phyloP scores from a whole-genome alignment of 2,888 invertebrate species.

The Melieria crassipennis region DNA sequence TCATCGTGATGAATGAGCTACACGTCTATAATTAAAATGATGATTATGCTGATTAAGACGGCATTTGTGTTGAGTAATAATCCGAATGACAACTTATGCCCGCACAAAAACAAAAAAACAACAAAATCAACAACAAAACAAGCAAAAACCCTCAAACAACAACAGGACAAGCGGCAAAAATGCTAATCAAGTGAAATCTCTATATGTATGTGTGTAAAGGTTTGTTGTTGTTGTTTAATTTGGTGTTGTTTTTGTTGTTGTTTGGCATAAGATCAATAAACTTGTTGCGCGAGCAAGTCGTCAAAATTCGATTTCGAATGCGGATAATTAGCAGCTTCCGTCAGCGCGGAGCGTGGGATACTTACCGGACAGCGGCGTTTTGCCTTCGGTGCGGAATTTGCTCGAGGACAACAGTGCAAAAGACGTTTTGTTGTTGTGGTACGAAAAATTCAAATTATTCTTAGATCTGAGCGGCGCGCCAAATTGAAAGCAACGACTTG shows the following conservation, averaged over 20 bases:
- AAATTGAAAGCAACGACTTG: background rate
- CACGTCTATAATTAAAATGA: conserved; percentile 38
- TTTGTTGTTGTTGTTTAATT: too few species aligned
- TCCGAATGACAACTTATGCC: conserved; percentile 12
- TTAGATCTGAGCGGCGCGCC: background rate
- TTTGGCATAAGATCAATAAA: conserved; percentile 36
- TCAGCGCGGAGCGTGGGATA: conserved; percentile 12
- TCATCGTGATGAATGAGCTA: conserved; percentile 49
- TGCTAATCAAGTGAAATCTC: background rate
- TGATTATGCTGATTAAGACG: conserved; percentile 35
- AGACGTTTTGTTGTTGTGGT: conserved; percentile 11
- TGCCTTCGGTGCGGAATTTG: background rate
- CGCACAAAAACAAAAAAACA: conserved; percentile 1
- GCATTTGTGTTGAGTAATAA: conserved; percentile 10
- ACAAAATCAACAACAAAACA: conserved; percentile 11
- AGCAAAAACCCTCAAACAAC: conserved; percentile 9
- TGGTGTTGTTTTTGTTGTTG: background rate
- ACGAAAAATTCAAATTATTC: too few species aligned
- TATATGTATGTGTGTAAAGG: background rate
- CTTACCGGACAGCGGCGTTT: too few species aligned
- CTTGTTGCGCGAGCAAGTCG: conserved; percentile 16
- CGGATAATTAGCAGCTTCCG: conserved; percentile 40
- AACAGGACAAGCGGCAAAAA: background rate
- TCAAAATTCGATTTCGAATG: background rate
- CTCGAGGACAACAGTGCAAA: background rate